A percentile compares a stretch with the other conserved stretches of the same genome.
Evolutionary conservation across 2,888 invertebrate species (phyloP).

Genomic region (Rhopalosiphum nymphaeae): DNA sequence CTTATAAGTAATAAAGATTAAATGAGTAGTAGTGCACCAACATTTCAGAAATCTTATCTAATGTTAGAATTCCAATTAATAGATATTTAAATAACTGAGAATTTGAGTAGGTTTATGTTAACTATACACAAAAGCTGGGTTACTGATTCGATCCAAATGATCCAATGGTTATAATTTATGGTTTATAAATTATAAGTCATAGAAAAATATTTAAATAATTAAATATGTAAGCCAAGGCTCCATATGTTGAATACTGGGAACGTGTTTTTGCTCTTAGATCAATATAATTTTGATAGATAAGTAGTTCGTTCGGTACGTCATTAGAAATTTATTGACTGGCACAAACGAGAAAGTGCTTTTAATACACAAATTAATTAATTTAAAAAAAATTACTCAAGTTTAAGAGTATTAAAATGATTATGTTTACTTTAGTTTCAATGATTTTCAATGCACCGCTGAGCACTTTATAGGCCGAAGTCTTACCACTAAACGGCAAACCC

Average conservation of each 20-base stretch:
- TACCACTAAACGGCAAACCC: constrained; percentile 91
- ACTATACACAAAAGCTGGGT: neutral
- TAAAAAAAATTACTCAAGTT: neutral
- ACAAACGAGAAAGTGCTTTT: neutral
- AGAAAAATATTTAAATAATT: neutral
- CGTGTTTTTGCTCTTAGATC: neutral
- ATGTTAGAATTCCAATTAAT: neutral
- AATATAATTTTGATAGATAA: neutral
- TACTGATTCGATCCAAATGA: fast-evolving
- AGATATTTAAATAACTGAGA: neutral
- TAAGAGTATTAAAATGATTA: neutral
- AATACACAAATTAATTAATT: neutral
- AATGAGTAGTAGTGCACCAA: neutral
- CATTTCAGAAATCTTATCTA: neutral
- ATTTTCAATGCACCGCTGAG: constrained; percentile 80
- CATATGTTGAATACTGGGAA: neutral
- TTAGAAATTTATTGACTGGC: neutral
- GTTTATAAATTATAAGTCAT: neutral
- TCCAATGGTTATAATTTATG: neutral
- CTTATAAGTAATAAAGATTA: neutral
- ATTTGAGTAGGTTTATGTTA: neutral
- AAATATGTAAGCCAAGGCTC: neutral
- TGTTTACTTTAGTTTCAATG: constrained; percentile 79
- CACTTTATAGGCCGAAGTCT: constrained; percentile 91
- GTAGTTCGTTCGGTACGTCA: neutral